A percentile compares a stretch with the other conserved stretches of the same genome.
These are phyloP conservation scores for Tetragnatha montana DNA, from an alignment of 2,888 invertebrate species.

Conservation along the genomic window DNA sequence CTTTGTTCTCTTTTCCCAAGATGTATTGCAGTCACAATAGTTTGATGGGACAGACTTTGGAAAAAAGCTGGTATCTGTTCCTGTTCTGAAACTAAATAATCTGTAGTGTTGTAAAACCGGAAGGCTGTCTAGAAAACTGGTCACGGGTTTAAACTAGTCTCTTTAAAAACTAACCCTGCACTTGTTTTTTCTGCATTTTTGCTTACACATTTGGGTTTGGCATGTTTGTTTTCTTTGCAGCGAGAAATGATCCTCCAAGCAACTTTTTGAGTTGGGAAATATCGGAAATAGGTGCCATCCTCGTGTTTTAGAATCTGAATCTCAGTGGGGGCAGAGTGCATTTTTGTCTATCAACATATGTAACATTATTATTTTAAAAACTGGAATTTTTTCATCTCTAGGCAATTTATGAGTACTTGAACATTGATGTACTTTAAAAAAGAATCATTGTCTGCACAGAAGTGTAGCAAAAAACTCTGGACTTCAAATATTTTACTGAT, in stretches of 20 bases:
- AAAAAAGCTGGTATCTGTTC: conserved; percentile 62
- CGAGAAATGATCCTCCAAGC: background rate
- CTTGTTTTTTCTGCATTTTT: conserved; percentile 53
- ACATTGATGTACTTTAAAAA: conserved; percentile 43
- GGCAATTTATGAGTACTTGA: conserved; percentile 34
- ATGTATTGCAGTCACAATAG: conserved; percentile 59
- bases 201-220: conserved; percentile 4
- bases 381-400: conserved; percentile 26
- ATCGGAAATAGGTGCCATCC: background rate
- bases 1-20: conserved; percentile 57
- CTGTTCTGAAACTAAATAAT: conserved; percentile 46
- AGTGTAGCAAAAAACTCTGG: conserved; percentile 37
- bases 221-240: background rate
- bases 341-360: conserved; percentile 23
- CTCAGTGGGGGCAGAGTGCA: background rate
- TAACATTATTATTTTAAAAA: conserved; percentile 34
- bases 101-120: conserved; percentile 39
- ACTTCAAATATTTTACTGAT: conserved; percentile 63
- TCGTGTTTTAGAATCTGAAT: background rate
- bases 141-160: conserved; percentile 69
- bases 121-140: conserved; percentile 62
- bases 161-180: conserved; percentile 57
- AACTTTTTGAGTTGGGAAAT: background rate
- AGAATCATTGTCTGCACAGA: conserved; percentile 41
- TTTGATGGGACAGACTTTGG: conserved; percentile 51